Evolutionary conservation across 2,113 vertebrate species (phyloP), one percentile per base, ranked within the genome.

Genomic region (Cryptomyrus ogoouensis): DNA sequence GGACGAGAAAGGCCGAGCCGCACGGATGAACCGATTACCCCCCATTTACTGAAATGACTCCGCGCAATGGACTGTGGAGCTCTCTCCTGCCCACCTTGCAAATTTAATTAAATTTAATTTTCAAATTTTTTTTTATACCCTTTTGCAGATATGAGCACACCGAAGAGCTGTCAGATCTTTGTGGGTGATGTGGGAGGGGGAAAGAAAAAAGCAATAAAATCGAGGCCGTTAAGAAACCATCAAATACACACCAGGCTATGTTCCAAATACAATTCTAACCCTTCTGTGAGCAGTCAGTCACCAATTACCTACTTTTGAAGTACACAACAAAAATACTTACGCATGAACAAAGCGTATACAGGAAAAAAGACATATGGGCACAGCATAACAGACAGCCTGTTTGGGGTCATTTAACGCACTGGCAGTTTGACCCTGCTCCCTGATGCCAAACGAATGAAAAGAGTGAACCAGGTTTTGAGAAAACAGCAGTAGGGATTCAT

Each of bases 231-330:
- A 66, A 92, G 87, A 88, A 89, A 89, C 91, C 90, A 91, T 89
- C 93, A 92, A 93, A 91, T 92, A 89, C 89, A 21, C 53, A 24
- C 53, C 92, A 93, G 93, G 90, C 91, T 91, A 93, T 92, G 93
- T 94, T 90, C 91, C 91, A 93, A 93, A 92, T 89, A 85, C 83
- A 47, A 92, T 92, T 92, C 92, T 70, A 70, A 27, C 62, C 62
- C 62, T 91, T 94, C 92, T 93, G 93, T 91, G 91, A 91, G 91
- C 83, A 94, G 92, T 92, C 94, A 95, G 95, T 95, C 94, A 95
- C 91, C 89, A 93, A 92, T 94, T 90, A 84, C 92, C 93, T 39
- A n/a, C 89, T 53, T 47, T 24, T 50, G 88, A 91, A 90, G 39
- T 83, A 92, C 89, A 90, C 90, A 91, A 74, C 90, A 89, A 39